Conservation (phyloP, 2,113 vertebrate species). For the Ciconia boyciana region DNA sequence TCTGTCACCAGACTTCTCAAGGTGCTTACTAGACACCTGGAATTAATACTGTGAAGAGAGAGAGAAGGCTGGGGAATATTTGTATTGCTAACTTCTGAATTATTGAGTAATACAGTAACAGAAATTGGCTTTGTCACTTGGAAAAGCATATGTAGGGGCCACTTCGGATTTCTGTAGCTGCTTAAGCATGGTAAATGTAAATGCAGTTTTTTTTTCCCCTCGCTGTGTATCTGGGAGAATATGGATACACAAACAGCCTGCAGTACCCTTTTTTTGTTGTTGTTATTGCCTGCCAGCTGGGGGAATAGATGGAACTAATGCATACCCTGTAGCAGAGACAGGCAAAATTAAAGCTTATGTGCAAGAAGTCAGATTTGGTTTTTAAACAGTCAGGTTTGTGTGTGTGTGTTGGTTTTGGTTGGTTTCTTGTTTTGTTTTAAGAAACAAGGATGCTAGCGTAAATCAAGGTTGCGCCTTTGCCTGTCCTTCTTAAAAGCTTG, state of each 20-base stretch:
- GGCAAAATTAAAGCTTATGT: not conserved
- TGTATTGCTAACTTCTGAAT: not conserved
- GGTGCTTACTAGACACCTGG: not conserved
- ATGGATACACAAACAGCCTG: not conserved
- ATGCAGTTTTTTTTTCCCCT: not conserved
- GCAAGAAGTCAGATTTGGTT: not conserved
- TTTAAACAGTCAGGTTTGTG: not conserved
- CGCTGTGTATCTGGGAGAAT: not conserved
- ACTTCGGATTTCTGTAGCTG: not conserved
- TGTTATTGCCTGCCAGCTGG: not conserved
- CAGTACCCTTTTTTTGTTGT: not conserved
- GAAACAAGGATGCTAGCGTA: not conserved
- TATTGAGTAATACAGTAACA: not conserved
- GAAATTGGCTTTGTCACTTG: not conserved
- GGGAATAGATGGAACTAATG: not conserved
- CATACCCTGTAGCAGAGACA: not conserved
- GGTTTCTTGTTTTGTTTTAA: not conserved
- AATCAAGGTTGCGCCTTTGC: not conserved
- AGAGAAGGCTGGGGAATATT: not conserved
- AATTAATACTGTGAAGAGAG: not conserved
- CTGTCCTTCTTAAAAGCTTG: not conserved
- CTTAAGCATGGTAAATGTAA: not conserved
- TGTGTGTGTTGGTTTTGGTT: not conserved
- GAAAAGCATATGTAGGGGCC: not conserved
- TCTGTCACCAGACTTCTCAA: not conserved